Evolutionary conservation across 2,797 vertebrate species (phyloP), one percentile per base, ranked within the genome.

Genomic region (Margarornis squamiger): DNA sequence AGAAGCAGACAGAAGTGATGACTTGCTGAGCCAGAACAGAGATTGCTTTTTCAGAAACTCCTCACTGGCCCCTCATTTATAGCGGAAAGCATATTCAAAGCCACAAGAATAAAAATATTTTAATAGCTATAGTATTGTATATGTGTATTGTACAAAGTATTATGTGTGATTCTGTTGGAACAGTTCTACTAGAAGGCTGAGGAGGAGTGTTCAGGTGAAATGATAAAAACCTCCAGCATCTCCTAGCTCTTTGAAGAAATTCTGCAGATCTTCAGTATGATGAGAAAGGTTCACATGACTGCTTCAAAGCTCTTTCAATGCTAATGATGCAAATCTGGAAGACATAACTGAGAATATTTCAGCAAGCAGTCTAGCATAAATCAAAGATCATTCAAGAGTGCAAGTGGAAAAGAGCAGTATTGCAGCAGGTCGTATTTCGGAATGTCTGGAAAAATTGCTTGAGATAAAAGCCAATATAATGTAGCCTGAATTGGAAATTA

Each of bases 371-470:
- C 16, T 49, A 72, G 9, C 51, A 24, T 62, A 70, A 81, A 75
- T 59, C 24, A 85, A 29, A 85, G 14, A 17, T 70, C 16, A 54
- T 88, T 92, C 43, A 65, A 62, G 18, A 89, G 2, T 62, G 9
- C 21, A 41, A 20, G 46, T 89, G 55, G 43, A 87, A 92, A 79
- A 73, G 36, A 59, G 49, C 13, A 16, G 14, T 51, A 16, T 62
- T 76, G 30, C 55, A 81, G 30, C 46, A 92, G 45, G 52, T 4
- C 49, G 20, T n/a, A 43, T 67, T 77, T 84, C 0, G 1, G n/a
- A 83, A 78, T 83, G 80, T 66, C 38, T 57, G 67, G 61, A 66
- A 88, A 88, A 74, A 58, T 39, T 71, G 36, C 26, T 48, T 38
- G 18, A 87, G 46, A 52, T 46, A 52, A 70, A 84, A 66, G 22